phyloP scores from a whole-genome alignment of 2,113 vertebrate genomes.

The Penelope pileata region DNA sequence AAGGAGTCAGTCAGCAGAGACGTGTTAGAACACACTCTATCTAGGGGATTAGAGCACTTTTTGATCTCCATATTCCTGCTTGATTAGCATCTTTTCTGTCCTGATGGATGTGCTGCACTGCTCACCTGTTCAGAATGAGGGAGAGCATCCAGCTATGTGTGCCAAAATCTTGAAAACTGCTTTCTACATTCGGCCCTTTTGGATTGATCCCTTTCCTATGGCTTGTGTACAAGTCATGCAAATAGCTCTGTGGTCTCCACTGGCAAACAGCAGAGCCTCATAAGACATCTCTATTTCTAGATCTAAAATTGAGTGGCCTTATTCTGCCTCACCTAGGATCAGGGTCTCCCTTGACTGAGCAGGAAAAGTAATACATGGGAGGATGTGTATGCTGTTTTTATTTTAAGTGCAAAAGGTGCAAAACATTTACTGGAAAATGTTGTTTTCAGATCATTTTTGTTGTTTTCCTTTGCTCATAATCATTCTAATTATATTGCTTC shows the following conservation, averaged over 20 bases:
- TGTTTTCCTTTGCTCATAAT: neutral
- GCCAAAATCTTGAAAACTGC: neutral
- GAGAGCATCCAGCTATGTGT: neutral
- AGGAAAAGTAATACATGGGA: neutral
- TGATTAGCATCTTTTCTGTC: neutral
- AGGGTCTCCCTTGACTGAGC: neutral
- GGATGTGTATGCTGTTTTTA: neutral
- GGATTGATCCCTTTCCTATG: neutral
- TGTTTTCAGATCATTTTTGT: neutral
- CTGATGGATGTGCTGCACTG: neutral
- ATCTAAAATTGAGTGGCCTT: neutral
- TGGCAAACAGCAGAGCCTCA: neutral
- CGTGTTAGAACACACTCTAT: neutral
- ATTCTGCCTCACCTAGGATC: neutral
- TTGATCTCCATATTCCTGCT: neutral
- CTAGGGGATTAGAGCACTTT: neutral
- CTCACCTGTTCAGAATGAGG: neutral
- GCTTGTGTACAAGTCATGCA: neutral
- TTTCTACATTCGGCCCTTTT: fast-evolving
- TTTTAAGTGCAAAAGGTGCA: neutral
- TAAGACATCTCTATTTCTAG: neutral
- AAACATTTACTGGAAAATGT: neutral
- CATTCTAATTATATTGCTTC: neutral
- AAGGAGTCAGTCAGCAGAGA: neutral
- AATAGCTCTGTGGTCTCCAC: neutral